These are phyloP conservation scores for Ancistrus triradiatus DNA, from an alignment of 2,113 vertebrate genomes.

Conservation along the genomic window DNA sequence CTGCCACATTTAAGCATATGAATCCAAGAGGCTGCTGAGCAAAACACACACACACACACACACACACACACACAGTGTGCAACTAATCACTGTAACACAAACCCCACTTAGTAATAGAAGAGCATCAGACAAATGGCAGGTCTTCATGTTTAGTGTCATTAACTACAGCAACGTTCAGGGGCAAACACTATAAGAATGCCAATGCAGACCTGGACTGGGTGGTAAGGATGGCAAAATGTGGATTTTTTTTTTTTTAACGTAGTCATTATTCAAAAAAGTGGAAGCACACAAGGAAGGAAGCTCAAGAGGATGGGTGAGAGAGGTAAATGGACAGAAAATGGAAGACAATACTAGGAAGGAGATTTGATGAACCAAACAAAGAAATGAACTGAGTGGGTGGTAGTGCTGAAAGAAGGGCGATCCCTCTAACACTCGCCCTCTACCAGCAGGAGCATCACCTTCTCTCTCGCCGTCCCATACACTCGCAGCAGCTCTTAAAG, in stretches of 20 bases:
- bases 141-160: constrained; percentile 9
- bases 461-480: background rate
- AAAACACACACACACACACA: constrained; percentile 21
- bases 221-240: constrained; percentile 33
- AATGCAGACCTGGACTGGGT: constrained; percentile 54
- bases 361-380: constrained; percentile 21
- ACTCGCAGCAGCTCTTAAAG: background rate
- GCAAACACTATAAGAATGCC: constrained; percentile 19
- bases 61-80: constrained; percentile 17
- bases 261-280: background rate
- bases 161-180: constrained; percentile 6
- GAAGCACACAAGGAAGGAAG: constrained; percentile 41
- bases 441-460: constrained; percentile 10
- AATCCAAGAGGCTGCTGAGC: constrained; percentile 20
- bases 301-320: constrained; percentile 29
- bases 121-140: constrained; percentile 31
- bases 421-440: constrained; percentile 3
- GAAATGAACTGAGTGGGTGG: constrained; percentile 15
- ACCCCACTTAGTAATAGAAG: constrained; percentile 7
- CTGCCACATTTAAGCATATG: constrained; percentile 56
- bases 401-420: constrained; percentile 9
- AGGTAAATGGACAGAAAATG: constrained; percentile 38
- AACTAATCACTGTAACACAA: constrained; percentile 26
- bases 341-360: constrained; percentile 30
- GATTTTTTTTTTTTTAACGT: too few species aligned